Evolutionary conservation across 2,888 invertebrate species (phyloP), one percentile per base, ranked within the genome.

Genomic region (Heterodera filipjevi): DNA sequence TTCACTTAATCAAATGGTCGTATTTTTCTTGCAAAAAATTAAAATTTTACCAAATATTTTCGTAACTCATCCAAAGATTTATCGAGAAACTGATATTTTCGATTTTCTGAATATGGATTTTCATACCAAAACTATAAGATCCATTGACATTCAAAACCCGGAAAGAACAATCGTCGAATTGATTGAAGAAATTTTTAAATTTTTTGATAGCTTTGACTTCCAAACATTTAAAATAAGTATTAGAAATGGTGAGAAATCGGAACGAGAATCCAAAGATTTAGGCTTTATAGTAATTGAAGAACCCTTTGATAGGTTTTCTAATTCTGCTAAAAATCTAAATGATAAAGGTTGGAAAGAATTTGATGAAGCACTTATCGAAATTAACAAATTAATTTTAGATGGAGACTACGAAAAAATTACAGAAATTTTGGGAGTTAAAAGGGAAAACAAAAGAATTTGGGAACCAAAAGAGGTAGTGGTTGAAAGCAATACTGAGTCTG

Each of bases 41-140:
- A 68, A 68, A 68, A 16, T 68, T 10, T 35, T 68, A 33, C 68
- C 68, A 19, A 68, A 68, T 22, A 8, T 68, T 12, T 68, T 68
- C 22, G 19, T 19, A 68, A 12, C 22, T 10, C 33, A 68, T 19
- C 68, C 68, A 0, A 16, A 68, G 2, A 19, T 22, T 16, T 68
- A 68, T 68, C 16, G 35, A 0, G 22, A 19, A 2, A 14, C 33
- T 68, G 35, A 68, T 5, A 22, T 68, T 19, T 14, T 33, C 3
- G 35, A 68, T 22, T 68, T 33, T 68, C 35, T 68, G 1, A 14
- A 68, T 22, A 68, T 16, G 33, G 14, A 68, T 5, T 22, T 68
- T 19, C 68, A 68, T 33, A 68, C 33, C 12, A 35, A 16, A 19
- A 68, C 19, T 16, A 19, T 68, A 5, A 35, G 19, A 0, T 2